Percentiles rank a stretch among this genome's conserved stretches.
phyloP scores from a whole-genome alignment of 53 echinoderm and acorn worm species.

The Holothuria scabra region DNA sequence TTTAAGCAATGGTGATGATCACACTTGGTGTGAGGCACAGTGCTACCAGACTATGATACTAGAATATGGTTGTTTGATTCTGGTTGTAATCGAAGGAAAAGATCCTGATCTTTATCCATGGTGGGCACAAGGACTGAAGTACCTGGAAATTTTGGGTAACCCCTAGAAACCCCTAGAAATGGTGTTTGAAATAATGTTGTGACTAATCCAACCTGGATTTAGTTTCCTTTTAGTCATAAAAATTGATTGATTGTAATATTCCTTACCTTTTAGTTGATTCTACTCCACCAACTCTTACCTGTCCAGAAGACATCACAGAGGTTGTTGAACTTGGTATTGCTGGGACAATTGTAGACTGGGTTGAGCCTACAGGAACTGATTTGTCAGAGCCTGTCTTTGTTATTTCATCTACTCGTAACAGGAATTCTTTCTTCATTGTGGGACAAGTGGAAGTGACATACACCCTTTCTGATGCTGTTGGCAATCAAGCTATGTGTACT shows the following conservation, averaged over 20 bases:
- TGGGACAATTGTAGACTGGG: constrained; percentile 41
- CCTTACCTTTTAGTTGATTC: constrained; percentile 36
- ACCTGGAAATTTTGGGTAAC: no score
- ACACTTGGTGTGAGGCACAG: no score
- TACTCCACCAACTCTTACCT: constrained; percentile 47
- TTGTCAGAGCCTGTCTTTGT: constrained; percentile 24
- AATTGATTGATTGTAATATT: background rate
- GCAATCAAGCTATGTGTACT: constrained; percentile 36
- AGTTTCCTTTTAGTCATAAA: background rate
- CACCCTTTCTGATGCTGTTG: constrained; percentile 24
- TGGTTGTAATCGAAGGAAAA: no score
- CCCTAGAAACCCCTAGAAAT: no score
- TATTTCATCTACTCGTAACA: background rate
- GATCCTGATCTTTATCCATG: no score
- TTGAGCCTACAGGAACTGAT: constrained; percentile 28
- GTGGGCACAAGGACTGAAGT: no score
- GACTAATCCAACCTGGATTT: no score
- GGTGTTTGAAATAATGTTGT: no score
- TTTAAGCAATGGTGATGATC: no score
- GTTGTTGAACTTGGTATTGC: constrained; percentile 48
- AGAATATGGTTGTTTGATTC: no score
- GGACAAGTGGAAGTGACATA: constrained; percentile 27
- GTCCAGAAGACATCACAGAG: constrained; percentile 10
- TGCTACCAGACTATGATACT: no score
- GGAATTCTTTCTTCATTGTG: background rate